A percentile compares a stretch with the other conserved stretches of the same genome.
Evolutionary conservation across 2,797 vertebrate species (phyloP).

Genomic region (Lerista edwardsae): DNA sequence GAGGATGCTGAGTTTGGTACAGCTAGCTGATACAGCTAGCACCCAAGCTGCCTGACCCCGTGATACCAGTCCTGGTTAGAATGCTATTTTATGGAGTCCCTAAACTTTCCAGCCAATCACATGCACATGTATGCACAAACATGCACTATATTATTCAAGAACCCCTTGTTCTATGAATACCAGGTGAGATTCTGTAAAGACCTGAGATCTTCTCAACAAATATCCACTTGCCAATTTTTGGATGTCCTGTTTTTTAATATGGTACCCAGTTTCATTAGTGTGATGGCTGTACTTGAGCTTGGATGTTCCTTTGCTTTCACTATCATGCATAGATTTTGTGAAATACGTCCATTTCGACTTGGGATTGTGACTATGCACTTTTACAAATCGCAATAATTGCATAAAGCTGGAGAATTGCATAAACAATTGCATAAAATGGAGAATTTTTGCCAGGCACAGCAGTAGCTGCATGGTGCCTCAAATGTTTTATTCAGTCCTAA

Average conservation of each 20-base stretch:
- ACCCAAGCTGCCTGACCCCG: no score
- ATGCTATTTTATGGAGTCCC: neutral
- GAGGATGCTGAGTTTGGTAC: no score
- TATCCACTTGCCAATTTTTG: neutral
- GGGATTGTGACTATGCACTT: neutral
- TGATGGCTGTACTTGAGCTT: neutral
- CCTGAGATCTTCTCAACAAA: neutral
- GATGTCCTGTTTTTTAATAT: neutral
- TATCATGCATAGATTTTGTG: neutral
- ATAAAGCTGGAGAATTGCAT: no score
- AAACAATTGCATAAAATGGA: no score
- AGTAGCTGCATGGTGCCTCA: neutral
- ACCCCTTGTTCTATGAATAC: neutral
- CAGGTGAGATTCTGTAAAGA: neutral
- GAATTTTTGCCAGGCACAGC: neutral
- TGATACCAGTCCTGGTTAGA: no score
- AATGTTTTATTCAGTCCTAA: neutral
- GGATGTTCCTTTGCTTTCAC: neutral
- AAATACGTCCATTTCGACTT: neutral
- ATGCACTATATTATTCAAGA: neutral
- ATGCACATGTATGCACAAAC: no score
- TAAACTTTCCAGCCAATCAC: neutral
- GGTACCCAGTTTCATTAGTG: neutral
- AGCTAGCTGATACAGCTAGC: no score
- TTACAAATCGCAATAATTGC: neutral